Base-by-base conservation (phyloP, 2,888 invertebrate genomes). In the Volucella inanis region DNA sequence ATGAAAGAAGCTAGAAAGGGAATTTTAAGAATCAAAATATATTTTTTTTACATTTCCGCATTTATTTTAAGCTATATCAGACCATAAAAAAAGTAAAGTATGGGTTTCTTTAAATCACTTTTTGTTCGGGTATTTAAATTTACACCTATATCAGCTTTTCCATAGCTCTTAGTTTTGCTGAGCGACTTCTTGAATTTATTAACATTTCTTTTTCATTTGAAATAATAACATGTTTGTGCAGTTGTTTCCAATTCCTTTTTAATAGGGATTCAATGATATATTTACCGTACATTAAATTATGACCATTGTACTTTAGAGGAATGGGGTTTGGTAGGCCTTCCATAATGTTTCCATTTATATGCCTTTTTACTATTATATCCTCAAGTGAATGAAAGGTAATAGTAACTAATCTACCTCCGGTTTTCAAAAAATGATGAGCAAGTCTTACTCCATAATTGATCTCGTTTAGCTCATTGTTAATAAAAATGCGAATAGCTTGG, bases 391-490 rank as follows among this genome's bases (percentile, higher is more conserved):
- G 98, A 91, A 98, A 99, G 12, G 97, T 95, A 50, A 99, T 94
- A 0, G 96, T 95, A 0, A 97, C 95, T 80, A 98, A 91, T 80
- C 95, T 93, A 0, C 98, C 98, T 47, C 95, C 94, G 0, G 94
- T 92, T 92, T 96, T 97, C 22, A 99, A 93, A 89, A 94, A 96
- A 89, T 94, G 94, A 85, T 95, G 94, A 0, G 98, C 96, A 71
- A 98, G 89, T 31, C 96, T 90, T 92, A 99, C 94, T 0, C 95
- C 98, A 91, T 96, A 97, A 93, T 98, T 97, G 1, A 99, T 94
- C 93, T 99, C 98, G 91, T 99, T 99, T 0, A 99, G 92, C 93
- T 99, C 99, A 91, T 99, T 97, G 90, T 99, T 99, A 0, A 99
- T 97, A 92, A 99, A 98, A 89, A 99, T 98, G 81, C 99, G 93